These are phyloP conservation scores for Conchocele bisecta DNA, from an alignment of 2,888 invertebrate genomes.

Conservation along the genomic window DNA sequence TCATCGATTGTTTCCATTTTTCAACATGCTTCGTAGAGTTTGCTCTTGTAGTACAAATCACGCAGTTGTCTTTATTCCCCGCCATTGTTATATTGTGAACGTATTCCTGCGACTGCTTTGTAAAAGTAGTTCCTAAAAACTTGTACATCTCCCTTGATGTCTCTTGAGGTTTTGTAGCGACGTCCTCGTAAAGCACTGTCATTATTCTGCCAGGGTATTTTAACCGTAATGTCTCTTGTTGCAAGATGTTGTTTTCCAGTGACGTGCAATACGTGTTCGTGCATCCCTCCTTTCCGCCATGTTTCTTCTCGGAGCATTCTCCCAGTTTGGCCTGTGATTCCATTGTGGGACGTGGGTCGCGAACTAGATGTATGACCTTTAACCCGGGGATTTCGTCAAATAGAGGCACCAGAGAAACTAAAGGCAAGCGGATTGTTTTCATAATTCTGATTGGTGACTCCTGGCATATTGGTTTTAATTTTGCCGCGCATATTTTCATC, in stretches of 20 bases:
- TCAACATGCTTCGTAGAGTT: slow-evolving; percentile 1
- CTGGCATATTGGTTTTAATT: not conserved
- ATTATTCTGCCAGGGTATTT: not conserved
- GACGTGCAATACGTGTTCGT: not conserved
- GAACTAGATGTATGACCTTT: slow-evolving; percentile 5
- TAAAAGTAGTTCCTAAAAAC: slow-evolving; percentile 7
- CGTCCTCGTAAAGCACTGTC: slow-evolving; percentile 1
- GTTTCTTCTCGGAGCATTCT: not conserved
- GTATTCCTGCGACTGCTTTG: not conserved
- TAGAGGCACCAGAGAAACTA: not conserved
- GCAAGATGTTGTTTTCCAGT: not conserved
- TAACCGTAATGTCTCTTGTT: not conserved
- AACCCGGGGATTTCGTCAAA: not conserved
- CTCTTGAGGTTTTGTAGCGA: not conserved
- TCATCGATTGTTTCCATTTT: not conserved
- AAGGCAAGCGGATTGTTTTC: not conserved
- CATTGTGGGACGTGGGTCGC: slow-evolving; percentile 11
- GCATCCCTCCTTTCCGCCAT: slow-evolving; percentile 9
- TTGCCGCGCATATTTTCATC: not conserved
- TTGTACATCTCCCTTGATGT: slow-evolving; percentile 5
- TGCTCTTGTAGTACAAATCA: not conserved
- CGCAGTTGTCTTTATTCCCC: not conserved
- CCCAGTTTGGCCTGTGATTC: not conserved
- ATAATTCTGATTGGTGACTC: not conserved
- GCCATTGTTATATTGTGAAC: slow-evolving; percentile 5